Base-by-base conservation (phyloP, 2,888 invertebrate genomes). In the Hermaeophaga mercurialis region DNA sequence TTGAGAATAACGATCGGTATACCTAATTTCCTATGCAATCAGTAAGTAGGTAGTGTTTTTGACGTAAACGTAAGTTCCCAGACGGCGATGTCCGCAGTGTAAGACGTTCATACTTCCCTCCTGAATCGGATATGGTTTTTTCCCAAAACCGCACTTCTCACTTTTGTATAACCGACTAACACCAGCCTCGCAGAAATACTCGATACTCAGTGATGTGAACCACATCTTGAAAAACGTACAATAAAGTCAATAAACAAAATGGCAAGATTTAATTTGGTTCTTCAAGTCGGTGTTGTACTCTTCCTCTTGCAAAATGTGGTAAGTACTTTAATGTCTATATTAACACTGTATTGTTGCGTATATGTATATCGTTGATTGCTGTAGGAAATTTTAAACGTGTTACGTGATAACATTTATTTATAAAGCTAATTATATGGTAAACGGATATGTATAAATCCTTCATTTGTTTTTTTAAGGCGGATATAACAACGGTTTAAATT, bases 71-170 rank as follows among this genome's bases (percentile, higher is more conserved):
- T 7, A n/a, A 12, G 24, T 24, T 43, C 24, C 12, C 2, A 11
- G 24, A 24, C 22, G 19, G 6, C 14, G 7, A 9, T 38, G 7
- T 38, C 43, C 3, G 9, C 14, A 24, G 2, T 34, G 15, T 11
- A 50, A 50, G 41, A 31, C 50, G 31, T 49, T 15, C 22, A 6
- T 31, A 4, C 6, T 11, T 11, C 26, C 39, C 28, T 31, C 11
- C 5, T 24, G 24, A 34, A 52, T 52, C 52, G 52, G 52, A 52
- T 52, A 52, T 44, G 52, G 52, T 52, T 34, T 34, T 52, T 52
- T 52, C 15, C 43, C 52, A 31, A 34, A 52, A 52, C 52, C 52
- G 34, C 52, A 52, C 11, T 34, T 34, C 11, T 12, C 5, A 31
- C 15, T 43, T 24, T 52, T 38, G 28, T 31, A 15, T 9, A 12